phyloP scores from a whole-genome alignment of 2,797 vertebrate genomes.

The Morus bassanus region DNA sequence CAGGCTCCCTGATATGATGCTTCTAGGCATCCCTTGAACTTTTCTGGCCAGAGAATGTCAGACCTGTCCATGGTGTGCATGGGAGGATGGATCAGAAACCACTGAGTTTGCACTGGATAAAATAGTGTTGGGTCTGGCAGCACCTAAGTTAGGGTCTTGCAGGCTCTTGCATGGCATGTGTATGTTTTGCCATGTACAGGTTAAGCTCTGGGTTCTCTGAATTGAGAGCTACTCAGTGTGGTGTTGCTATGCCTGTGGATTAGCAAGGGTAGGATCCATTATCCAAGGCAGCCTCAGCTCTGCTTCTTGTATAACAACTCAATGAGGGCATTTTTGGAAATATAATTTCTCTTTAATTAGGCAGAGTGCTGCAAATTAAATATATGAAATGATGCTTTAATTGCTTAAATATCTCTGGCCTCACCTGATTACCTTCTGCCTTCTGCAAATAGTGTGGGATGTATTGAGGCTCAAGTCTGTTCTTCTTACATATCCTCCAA shows the following conservation, averaged over 20 bases:
- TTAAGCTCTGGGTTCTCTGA: not conserved
- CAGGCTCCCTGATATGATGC: not conserved
- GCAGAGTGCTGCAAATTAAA: not conserved
- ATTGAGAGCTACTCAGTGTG: not conserved
- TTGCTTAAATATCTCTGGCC: not conserved
- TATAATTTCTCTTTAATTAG: not conserved
- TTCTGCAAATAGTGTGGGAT: not conserved
- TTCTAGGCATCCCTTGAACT: not conserved
- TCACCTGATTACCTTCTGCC: not conserved
- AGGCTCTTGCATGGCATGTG: not conserved
- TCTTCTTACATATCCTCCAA: not conserved
- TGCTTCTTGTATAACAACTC: not conserved
- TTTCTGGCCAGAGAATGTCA: not conserved
- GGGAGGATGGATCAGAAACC: not conserved
- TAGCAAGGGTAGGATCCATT: not conserved
- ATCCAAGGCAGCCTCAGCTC: not conserved
- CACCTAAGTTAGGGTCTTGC: not conserved
- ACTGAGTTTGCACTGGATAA: not conserved
- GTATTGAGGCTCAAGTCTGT: not conserved
- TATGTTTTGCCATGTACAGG: not conserved
- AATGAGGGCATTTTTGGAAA: not conserved
- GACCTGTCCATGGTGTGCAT: fast-evolving
- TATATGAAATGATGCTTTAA: not conserved
- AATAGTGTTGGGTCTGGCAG: not conserved
- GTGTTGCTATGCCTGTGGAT: not conserved